These are phyloP conservation scores for Crocuta crocuta DNA, from an alignment of 2,113 vertebrate genomes.

Conservation along the genomic window DNA sequence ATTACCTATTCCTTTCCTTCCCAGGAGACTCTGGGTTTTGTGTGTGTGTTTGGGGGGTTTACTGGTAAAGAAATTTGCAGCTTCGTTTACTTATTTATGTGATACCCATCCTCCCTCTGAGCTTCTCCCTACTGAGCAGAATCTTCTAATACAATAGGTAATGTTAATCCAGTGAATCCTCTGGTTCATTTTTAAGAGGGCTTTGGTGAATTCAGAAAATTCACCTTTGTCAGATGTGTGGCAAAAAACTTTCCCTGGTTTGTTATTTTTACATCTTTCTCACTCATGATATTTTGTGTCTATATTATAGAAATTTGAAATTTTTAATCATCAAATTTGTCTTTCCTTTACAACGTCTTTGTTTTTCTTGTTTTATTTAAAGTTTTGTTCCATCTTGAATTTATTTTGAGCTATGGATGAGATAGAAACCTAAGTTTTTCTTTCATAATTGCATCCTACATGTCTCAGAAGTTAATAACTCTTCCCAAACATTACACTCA, in stretches of 20 bases:
- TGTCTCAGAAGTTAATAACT: neutral
- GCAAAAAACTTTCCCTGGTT: neutral
- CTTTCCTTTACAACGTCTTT: neutral
- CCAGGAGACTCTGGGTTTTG: neutral
- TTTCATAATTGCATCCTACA: neutral
- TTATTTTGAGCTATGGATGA: neutral
- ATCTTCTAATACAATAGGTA: slow-evolving; percentile 28
- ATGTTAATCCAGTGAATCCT: neutral
- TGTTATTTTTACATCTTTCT: neutral
- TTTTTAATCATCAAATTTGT: neutral
- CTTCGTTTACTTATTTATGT: slow-evolving; percentile 46
- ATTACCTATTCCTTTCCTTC: neutral
- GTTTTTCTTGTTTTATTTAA: neutral
- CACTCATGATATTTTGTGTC: neutral
- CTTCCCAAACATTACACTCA: neutral
- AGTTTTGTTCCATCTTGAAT: slow-evolving; percentile 11
- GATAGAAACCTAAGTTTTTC: neutral
- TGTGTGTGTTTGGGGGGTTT: neutral
- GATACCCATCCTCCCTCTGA: neutral
- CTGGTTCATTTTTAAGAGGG: neutral
- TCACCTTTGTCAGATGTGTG: neutral
- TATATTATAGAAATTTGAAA: neutral
- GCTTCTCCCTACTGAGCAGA: neutral
- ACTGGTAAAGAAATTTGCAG: slow-evolving; percentile 9
- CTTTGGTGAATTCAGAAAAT: neutral